Conservation (phyloP, 2,888 invertebrate genomes). For the Dusona sp. region DNA sequence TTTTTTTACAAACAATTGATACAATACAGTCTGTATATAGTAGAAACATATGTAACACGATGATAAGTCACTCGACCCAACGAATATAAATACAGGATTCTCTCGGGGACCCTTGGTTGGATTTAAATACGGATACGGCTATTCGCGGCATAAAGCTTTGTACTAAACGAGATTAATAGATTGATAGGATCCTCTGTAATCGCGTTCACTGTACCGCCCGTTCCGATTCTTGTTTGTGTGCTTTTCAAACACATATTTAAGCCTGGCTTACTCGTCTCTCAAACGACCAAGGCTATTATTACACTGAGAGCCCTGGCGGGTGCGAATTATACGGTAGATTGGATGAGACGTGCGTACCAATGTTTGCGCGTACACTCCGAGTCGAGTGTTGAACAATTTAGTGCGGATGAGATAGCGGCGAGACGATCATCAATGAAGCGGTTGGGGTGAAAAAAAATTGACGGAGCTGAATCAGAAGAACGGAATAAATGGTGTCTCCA, state of each 20-base stretch:
- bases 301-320: slow-evolving; percentile 23
- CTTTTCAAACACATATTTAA: slow-evolving; percentile 29
- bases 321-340: slow-evolving; percentile 52
- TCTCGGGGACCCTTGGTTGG: background rate
- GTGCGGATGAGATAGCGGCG: slow-evolving; percentile 22
- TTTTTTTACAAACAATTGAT: background rate
- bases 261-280: slow-evolving; percentile 15
- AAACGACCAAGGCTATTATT: slow-evolving; percentile 31
- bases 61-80: background rate
- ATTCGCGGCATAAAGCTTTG: slow-evolving; percentile 48
- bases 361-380: slow-evolving; percentile 24
- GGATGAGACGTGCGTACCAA: slow-evolving; percentile 14
- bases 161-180: slow-evolving; percentile 58
- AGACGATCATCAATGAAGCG: background rate
- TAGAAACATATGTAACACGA: background rate
- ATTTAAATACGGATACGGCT: background rate
- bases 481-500: background rate
- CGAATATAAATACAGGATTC: background rate
- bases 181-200: slow-evolving; percentile 63
- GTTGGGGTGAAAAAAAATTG: background rate
- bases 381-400: slow-evolving; percentile 15
- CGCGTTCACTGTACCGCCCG: slow-evolving; percentile 18
- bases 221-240: slow-evolving; percentile 41
- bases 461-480: slow-evolving; percentile 10
- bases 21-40: background rate